Conservation (phyloP, 1,140 invertebrate species). For the Bombus waltoni region DNA sequence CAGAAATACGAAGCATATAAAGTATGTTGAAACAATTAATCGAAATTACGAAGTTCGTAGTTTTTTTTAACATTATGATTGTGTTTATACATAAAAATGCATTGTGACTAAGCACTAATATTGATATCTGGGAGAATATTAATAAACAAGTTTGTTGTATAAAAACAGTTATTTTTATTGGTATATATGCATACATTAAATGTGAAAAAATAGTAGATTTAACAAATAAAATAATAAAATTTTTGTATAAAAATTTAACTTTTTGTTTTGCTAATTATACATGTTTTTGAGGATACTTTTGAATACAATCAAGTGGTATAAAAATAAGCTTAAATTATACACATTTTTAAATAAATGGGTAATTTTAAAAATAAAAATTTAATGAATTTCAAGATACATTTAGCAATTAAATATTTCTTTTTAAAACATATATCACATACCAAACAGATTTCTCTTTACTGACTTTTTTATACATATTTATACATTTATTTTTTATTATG, state of each 20-base stretch:
- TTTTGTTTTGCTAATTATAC: background rate
- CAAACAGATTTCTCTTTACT: conserved; percentile 24
- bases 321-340: conserved; percentile 29
- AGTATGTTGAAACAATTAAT: background rate
- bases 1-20: background rate
- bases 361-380: background rate
- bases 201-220: conserved; percentile 39
- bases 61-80: background rate
- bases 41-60: background rate
- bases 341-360: conserved; percentile 9
- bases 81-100: too few species aligned
- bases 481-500: conserved; percentile 51
- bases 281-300: background rate
- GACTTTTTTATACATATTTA: conserved; percentile 42
- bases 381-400: background rate
- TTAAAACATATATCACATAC: conserved; percentile 1
- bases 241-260: conserved; percentile 26
- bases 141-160: conserved; percentile 41
- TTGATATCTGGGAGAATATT: background rate
- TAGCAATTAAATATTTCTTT: background rate
- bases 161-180: conserved; percentile 55
- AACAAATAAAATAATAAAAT: conserved; percentile 20
- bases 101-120: background rate
- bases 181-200: conserved; percentile 9
- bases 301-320: conserved; percentile 22